Evolutionary conservation across 2,888 invertebrate genomes (phyloP).

Genomic region (Perdita meconis): DNA sequence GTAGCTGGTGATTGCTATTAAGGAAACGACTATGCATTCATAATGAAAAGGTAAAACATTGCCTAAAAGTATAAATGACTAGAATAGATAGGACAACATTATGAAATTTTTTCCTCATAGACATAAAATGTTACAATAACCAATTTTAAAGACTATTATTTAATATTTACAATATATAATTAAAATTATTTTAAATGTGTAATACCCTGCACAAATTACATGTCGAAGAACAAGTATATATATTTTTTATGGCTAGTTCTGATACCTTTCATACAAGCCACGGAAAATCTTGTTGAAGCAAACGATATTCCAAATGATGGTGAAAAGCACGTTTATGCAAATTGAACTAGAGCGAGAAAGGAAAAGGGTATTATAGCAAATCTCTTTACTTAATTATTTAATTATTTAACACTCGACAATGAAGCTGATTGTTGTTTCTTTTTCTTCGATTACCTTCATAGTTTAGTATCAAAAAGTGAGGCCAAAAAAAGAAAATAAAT

Average conservation of each 20-base stretch:
- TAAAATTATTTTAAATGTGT: conserved; percentile 66
- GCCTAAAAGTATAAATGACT: conserved; percentile 76
- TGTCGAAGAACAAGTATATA: conserved; percentile 42
- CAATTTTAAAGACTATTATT: conserved; percentile 79
- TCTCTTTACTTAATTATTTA: conserved; percentile 69
- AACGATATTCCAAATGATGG: conserved; percentile 21
- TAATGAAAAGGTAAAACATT: conserved; percentile 64
- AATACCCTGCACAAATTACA: conserved; percentile 68
- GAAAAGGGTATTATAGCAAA: conserved; percentile 64
- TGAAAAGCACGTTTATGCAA: neutral
- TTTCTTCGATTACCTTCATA: conserved; percentile 70
- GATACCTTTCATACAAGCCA: conserved; percentile 33
- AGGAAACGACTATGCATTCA: conserved; percentile 74
- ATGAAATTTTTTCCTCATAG: conserved; percentile 81
- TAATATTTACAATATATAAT: conserved; percentile 70
- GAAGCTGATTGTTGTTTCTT: conserved; percentile 64
- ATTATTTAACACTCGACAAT: conserved; percentile 58
- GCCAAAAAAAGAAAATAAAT: conserved; percentile 79
- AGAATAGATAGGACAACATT: conserved; percentile 82
- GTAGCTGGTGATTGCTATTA: conserved; percentile 74
- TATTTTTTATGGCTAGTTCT: conserved; percentile 60
- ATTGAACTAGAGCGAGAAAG: conserved; percentile 31
- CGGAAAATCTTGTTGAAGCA: conserved; percentile 24
- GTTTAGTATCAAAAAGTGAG: conserved; percentile 74
- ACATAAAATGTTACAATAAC: conserved; percentile 76